phyloP scores from a whole-genome alignment of 2,113 vertebrate species.

The Mola mola region DNA sequence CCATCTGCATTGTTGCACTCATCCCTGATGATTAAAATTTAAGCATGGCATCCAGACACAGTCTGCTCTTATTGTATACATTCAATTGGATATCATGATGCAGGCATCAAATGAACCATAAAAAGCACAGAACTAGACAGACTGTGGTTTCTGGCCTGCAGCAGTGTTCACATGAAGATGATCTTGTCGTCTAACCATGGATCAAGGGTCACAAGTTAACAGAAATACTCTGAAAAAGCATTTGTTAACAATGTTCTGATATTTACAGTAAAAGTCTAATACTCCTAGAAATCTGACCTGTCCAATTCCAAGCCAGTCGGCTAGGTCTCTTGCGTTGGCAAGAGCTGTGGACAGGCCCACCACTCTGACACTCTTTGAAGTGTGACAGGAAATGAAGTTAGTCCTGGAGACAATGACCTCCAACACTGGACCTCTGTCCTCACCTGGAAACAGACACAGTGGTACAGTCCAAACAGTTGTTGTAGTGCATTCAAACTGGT shows the following conservation, averaged over 20 bases:
- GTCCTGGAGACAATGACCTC: conserved; percentile 98
- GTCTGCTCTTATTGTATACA: no score
- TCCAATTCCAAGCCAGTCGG: conserved; percentile 95
- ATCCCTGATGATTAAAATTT: no score
- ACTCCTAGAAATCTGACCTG: conserved; percentile 81
- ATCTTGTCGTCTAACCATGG: conserved; percentile 5
- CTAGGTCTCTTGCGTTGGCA: conserved; percentile 96
- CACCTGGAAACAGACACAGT: conserved; percentile 81
- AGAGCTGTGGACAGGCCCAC: conserved; percentile 97
- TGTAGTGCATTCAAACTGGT: no score
- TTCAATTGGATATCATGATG: no score
- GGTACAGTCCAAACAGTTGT: not conserved
- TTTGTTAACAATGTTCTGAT: not conserved
- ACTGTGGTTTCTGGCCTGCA: conserved; percentile 23
- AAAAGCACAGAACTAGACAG: not conserved
- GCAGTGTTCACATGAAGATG: not conserved
- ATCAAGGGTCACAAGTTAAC: not conserved
- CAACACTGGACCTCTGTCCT: conserved; percentile 96
- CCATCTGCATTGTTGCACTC: no score
- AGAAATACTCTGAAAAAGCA: conserved; percentile 2
- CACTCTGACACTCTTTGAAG: conserved; percentile 90
- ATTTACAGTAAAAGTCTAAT: not conserved
- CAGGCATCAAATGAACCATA: conserved; percentile 15
- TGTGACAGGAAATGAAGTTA: conserved; percentile 99
- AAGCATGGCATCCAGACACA: no score